Conservation (phyloP, 2,113 vertebrate genomes). For the Tachycineta bicolor region DNA sequence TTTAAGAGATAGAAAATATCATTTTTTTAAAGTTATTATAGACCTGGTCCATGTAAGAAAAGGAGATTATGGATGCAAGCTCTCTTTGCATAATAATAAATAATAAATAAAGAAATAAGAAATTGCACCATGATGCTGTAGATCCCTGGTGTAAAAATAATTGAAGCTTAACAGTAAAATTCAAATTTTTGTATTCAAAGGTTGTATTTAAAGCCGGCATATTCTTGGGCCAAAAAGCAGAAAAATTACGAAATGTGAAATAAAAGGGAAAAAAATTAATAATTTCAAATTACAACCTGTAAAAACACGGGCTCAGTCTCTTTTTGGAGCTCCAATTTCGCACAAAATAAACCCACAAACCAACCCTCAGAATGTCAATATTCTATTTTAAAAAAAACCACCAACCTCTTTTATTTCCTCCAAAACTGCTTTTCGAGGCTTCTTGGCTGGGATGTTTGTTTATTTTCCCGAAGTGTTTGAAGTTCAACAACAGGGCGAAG, state of each 20-base stretch:
- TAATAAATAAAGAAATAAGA: not conserved
- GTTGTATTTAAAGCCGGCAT: not conserved
- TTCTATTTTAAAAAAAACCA: too few relatives aligned
- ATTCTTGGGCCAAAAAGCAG: not conserved
- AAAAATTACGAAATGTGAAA: not conserved
- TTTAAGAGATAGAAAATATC: not conserved
- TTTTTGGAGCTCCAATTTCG: too few relatives aligned
- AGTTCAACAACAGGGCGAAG: conserved; percentile 76
- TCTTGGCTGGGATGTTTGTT: not conserved
- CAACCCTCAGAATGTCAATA: too few relatives aligned
- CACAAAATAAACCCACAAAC: not conserved
- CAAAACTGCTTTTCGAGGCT: too few relatives aligned
- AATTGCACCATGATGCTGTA: fast-evolving
- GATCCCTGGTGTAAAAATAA: not conserved
- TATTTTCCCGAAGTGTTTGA: conserved; percentile 60
- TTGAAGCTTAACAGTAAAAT: not conserved
- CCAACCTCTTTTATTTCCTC: not conserved
- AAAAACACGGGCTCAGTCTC: fast-evolving
- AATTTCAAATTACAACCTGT: fast-evolving
- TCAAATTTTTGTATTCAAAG: not conserved
- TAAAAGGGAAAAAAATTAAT: fast-evolving
- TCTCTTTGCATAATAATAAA: not conserved
- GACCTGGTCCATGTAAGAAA: too few relatives aligned
- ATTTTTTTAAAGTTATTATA: too few relatives aligned
- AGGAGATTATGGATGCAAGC: too few relatives aligned